Base-by-base conservation (phyloP, 2,113 vertebrate genomes). In the Menura novaehollandiae region DNA sequence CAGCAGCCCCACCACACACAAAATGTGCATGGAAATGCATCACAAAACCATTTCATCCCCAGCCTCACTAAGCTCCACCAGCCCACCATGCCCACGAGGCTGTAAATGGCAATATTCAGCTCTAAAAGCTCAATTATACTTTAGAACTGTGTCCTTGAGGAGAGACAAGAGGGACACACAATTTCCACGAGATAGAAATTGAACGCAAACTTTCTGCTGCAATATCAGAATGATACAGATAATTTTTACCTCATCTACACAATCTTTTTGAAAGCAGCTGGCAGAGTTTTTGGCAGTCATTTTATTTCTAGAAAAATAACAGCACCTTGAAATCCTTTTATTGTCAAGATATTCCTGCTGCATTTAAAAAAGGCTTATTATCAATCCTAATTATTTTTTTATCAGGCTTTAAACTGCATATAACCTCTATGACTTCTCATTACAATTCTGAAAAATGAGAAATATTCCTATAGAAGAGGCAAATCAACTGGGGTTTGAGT, bases 341-440 rank as follows among this genome's bases (percentile, higher is more conserved):
- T 33, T 55, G 46, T 84, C 63, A 58, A 86, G 75, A 80, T 86
- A 84, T 58, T 77, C 58, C 72, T 46, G 18, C 21, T 20, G 55
- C 67, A 30, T 91, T 88, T 66, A 10, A 55, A 85, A 89, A 86
- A 76, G 53, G 35, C 27, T 89, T 95, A 64, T 88, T 85, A 80
- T 77, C 72, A 59, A 55, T 32, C 72, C 72, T 71, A 90, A 90
- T 92, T 80, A 69, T 90, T 77, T 90, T 90, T 76, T 91, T 91
- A 96, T 93, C 75, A 59, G 63, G 47, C 55, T 85, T 85, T 91
- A 51, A 89, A 64, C 79, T 64, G 46, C 75, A 9, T 47, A 77
- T 63, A 77, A 89, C 78, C 47, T 67, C 63, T 23, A 30, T 9
- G 55, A 58, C 77, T 93, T 68, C 75, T 93, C 27, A 23, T 73